phyloP scores from a whole-genome alignment of 1,140 invertebrate species.

The Leptopilina clavipes region DNA sequence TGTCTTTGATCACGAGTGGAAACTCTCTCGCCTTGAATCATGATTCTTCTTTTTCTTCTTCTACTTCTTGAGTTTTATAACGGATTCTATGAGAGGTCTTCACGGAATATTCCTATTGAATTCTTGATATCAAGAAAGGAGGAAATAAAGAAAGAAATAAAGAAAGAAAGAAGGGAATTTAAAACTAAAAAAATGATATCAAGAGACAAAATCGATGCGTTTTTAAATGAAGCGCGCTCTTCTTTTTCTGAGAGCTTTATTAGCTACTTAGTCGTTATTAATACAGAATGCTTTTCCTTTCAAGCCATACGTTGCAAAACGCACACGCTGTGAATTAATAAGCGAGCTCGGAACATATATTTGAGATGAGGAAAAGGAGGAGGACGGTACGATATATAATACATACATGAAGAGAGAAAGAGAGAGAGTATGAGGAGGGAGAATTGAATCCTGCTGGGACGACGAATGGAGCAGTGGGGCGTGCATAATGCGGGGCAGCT shows the following conservation, averaged over 20 bases:
- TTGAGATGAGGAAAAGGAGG: conserved; percentile 12
- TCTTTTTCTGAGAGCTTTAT: neutral
- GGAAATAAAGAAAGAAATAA: too few species aligned
- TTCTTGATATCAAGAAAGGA: too few species aligned
- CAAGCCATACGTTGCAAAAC: conserved; percentile 51
- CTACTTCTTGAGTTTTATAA: conserved; percentile 49
- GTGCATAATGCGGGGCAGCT: conserved; percentile 70
- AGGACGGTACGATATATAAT: neutral
- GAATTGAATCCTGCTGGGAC: conserved; percentile 55
- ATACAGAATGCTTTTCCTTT: conserved; percentile 32
- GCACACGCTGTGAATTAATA: conserved; percentile 71
- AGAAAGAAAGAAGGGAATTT: too few species aligned
- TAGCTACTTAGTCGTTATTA: conserved; percentile 34
- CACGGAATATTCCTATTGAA: neutral
- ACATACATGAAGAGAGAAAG: conserved; percentile 49
- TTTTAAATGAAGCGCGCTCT: conserved; percentile 25
- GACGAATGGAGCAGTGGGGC: conserved; percentile 66
- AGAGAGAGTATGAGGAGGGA: conserved; percentile 51
- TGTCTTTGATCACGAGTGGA: conserved; percentile 55
- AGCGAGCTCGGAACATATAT: conserved; percentile 62
- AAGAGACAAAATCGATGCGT: conserved; percentile 35
- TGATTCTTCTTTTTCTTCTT: conserved; percentile 30
- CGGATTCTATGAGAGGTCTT: conserved; percentile 28
- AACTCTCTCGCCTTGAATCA: conserved; percentile 45
- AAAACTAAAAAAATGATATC: too few species aligned